Conservation (phyloP, 2,888 invertebrate species). For the Macrosiphum euphorbiae region DNA sequence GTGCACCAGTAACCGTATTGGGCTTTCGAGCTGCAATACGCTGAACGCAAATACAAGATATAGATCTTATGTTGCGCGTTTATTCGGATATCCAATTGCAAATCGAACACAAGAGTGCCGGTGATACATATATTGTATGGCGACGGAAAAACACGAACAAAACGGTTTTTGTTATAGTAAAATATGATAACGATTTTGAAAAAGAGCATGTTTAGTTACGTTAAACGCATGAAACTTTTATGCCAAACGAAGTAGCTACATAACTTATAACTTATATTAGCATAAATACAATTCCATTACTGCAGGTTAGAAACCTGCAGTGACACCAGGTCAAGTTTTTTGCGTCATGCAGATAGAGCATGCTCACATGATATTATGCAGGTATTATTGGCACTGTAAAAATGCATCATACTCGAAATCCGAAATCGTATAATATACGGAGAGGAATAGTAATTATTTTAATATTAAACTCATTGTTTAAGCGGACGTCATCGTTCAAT, state of each 20-base stretch:
- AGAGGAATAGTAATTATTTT: neutral
- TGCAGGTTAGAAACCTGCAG: neutral
- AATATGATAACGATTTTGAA: constrained; percentile 40
- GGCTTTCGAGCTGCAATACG: neutral
- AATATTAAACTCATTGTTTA: neutral
- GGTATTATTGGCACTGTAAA: neutral
- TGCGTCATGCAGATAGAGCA: neutral
- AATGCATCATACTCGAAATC: neutral
- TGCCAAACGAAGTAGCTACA: neutral
- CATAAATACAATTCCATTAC: neutral
- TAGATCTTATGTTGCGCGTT: neutral
- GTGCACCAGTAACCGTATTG: neutral
- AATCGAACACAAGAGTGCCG: neutral
- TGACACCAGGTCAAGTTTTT: neutral
- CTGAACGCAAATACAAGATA: neutral
- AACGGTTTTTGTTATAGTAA: constrained; percentile 11
- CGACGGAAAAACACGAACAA: neutral
- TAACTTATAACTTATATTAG: constrained; percentile 36
- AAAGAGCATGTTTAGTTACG: constrained; percentile 22
- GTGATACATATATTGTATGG: neutral
- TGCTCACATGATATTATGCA: neutral
- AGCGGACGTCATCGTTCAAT: neutral
- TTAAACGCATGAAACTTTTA: constrained; percentile 32
- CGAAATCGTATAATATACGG: neutral
- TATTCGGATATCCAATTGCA: neutral